These are phyloP conservation scores for Scolopax bukidnonensis DNA, from an alignment of 2,797 vertebrate species.

Conservation along the genomic window DNA sequence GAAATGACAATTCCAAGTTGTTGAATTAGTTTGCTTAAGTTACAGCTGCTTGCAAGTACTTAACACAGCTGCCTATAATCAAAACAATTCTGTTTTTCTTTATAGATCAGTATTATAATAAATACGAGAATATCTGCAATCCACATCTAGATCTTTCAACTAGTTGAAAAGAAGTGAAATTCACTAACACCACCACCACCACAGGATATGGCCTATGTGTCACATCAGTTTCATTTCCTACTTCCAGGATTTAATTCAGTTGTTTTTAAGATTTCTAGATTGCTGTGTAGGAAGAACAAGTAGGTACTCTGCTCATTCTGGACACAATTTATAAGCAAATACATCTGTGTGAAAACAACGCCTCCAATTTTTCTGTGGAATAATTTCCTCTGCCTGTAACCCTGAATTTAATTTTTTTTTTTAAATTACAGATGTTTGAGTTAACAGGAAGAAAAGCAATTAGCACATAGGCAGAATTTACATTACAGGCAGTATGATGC, in stretches of 20 bases:
- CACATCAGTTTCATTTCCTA: slow-evolving; percentile 11
- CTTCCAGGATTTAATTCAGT: slow-evolving; percentile 10
- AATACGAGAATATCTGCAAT: background rate
- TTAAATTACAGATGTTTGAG: background rate
- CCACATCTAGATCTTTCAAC: background rate
- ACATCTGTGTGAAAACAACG: background rate
- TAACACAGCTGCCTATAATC: slow-evolving; percentile 32
- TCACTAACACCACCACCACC: background rate
- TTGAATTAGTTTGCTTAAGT: slow-evolving; percentile 59
- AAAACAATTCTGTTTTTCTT: slow-evolving; percentile 20
- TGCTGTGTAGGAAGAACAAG: background rate
- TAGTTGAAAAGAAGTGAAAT: background rate
- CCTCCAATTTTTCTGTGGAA: background rate
- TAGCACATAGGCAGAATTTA: background rate
- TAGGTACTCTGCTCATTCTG: background rate
- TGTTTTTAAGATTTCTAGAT: background rate
- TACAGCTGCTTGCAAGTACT: slow-evolving; percentile 60
- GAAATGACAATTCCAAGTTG: slow-evolving; percentile 10
- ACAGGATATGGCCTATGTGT: background rate
- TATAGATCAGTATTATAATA: background rate
- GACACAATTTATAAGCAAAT: background rate
- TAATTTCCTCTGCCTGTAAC: background rate
- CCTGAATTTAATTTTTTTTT: background rate
- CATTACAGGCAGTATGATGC: background rate
- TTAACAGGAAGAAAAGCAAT: background rate